Base-by-base conservation (phyloP, 2,888 invertebrate genomes). In the Crematogaster levior region DNA sequence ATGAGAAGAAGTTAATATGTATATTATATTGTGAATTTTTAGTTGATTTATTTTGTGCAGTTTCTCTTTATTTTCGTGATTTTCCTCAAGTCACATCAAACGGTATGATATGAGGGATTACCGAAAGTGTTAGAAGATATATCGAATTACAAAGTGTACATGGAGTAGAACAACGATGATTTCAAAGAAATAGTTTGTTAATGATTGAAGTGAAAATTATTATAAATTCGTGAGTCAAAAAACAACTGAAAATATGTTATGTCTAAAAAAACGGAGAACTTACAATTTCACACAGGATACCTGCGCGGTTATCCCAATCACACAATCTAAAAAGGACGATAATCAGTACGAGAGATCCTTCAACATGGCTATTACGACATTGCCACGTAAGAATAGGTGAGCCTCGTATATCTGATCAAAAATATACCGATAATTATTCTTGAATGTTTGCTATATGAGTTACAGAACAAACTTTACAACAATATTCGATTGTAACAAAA, bases 221-320 rank as follows among this genome's bases (percentile, higher is more conserved):
- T 70, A 70, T 43, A 53, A 79, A 21, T 18, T 70, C 27, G 58
- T 74, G 58, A 75, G 48, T 10, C n/a, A 6, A 40, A 40, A 58
- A 24, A 79, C 10, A 30, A 9, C 18, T 46, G 37, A 27, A 61
- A 90, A 87, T 84, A 93, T 93, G 93, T 83, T 93, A 90, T 93
- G 93, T 85, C 82, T 93, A 68, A 93, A 92, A 88, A 93, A 93
- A 79, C 86, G 93, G n/a, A 90, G 92, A 60, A 93, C 92, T 70
- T 93, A 93, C 88, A 93, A 92, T 84, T 93, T 93, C 89, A 92
- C 92, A 81, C 93, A 92, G 87, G 92, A 92, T 80, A 88, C 89
- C 66, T 91, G 91, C 85, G 77, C 88, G 74, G 92, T 88, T 79
- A 85, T 84, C 27, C 88, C 88, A 70, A n/a, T n/a, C n/a, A 89